Evolutionary conservation across 2,113 vertebrate genomes (phyloP).

Genomic region (Cryptomyrus ogoouensis): DNA sequence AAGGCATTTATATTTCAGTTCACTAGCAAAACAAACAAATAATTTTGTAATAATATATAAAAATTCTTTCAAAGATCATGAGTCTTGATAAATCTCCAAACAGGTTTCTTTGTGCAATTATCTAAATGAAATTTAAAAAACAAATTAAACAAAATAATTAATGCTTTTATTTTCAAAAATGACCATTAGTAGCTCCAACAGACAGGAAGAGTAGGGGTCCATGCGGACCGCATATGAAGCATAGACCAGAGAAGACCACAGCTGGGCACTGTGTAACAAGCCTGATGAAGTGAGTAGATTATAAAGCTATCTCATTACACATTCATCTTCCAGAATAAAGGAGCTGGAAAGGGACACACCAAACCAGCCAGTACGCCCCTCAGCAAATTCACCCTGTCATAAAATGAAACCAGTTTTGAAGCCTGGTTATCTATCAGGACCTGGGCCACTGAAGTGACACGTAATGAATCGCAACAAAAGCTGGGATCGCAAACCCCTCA

Average conservation of each 20-base stretch:
- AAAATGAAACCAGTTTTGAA: constrained; percentile 4
- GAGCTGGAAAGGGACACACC: not conserved
- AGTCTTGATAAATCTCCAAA: not conserved
- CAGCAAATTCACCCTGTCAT: constrained; percentile 1
- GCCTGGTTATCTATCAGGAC: not conserved
- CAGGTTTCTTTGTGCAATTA: not conserved
- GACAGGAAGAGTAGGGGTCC: not conserved
- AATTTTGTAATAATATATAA: not conserved
- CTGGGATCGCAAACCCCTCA: not conserved
- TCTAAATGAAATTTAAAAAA: not conserved
- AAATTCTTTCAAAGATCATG: not conserved
- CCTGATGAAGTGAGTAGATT: not conserved
- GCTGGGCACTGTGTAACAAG: not conserved
- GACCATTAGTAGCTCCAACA: not conserved
- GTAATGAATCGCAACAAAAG: not conserved
- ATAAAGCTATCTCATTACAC: constrained; percentile 7
- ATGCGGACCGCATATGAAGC: not conserved
- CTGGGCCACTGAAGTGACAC: not conserved
- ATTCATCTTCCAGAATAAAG: not conserved
- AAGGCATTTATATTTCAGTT: not conserved
- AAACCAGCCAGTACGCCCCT: not conserved
- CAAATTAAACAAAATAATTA: not conserved
- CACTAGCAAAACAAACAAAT: not conserved
- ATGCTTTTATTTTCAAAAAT: not conserved
- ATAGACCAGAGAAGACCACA: not conserved